These are phyloP conservation scores for Coleophora flavipennella DNA, from an alignment of 2,888 invertebrate species.

Conservation along the genomic window DNA sequence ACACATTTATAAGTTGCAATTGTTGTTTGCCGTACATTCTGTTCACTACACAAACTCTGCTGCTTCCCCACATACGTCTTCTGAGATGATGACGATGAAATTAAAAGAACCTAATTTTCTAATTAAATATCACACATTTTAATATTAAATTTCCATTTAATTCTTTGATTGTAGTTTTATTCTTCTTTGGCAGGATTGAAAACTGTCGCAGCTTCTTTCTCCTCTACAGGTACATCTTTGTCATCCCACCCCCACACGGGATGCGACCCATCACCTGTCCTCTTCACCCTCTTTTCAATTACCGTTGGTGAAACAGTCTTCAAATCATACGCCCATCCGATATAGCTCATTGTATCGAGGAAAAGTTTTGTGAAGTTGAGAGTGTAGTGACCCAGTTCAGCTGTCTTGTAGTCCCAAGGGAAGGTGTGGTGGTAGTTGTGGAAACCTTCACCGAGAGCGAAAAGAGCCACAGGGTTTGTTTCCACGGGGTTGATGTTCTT, in stretches of 20 bases:
- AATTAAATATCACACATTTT: no score
- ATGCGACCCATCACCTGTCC: conserved; percentile 83
- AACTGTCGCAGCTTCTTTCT: conserved; percentile 26
- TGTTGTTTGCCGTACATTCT: no score
- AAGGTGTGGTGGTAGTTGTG: conserved; percentile 91
- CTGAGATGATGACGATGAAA: no score
- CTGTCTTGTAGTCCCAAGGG: conserved; percentile 89
- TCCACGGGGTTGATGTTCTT: conserved; percentile 81
- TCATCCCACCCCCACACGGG: conserved; percentile 84
- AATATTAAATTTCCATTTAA: conserved; percentile 2
- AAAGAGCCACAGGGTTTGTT: conserved; percentile 75
- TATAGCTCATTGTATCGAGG: conserved; percentile 83
- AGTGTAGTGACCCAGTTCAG: conserved; percentile 80
- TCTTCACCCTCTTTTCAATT: conserved; percentile 78
- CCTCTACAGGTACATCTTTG: conserved; percentile 47
- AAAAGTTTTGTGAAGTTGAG: conserved; percentile 82
- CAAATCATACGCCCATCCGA: conserved; percentile 91
- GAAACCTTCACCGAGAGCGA: conserved; percentile 85
- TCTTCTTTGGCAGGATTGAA: conserved; percentile 22
- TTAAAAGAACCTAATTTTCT: no score
- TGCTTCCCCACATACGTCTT: no score
- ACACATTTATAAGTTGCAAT: no score
- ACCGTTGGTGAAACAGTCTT: conserved; percentile 82
- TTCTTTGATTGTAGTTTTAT: conserved; percentile 29
- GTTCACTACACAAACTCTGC: no score